A percentile compares a stretch with the other conserved stretches of the same genome.
Evolutionary conservation across 2,888 invertebrate genomes (phyloP).

Genomic region (Polia nebulosa): DNA sequence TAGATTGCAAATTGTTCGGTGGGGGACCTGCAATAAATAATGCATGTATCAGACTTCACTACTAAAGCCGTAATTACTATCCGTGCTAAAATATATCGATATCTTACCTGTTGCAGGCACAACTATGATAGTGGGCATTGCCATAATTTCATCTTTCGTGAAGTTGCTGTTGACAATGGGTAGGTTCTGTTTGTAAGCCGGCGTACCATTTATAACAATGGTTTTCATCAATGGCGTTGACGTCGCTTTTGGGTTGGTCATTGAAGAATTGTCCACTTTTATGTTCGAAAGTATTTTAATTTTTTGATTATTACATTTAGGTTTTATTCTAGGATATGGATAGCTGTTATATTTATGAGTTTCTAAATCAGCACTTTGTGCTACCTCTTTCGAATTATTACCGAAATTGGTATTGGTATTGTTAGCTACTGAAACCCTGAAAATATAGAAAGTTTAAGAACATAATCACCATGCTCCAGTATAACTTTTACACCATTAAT

Average conservation of each 20-base stretch:
- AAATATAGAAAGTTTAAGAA: conserved; percentile 48
- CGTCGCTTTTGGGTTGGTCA: conserved; percentile 69
- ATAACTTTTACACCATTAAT: background rate
- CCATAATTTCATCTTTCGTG: conserved; percentile 88
- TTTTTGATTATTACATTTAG: conserved; percentile 77
- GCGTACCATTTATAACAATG: conserved; percentile 84
- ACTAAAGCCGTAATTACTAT: background rate
- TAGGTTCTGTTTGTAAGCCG: conserved; percentile 77
- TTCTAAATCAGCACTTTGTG: conserved; percentile 58
- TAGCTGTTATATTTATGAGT: conserved; percentile 57
- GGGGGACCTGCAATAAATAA: conserved; percentile 70
- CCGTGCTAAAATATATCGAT: background rate
- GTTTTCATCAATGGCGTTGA: conserved; percentile 84
- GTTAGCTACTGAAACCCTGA: conserved; percentile 70
- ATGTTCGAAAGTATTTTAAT: conserved; percentile 86
- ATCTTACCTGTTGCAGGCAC: conserved; percentile 83
- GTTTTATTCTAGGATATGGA: conserved; percentile 60
- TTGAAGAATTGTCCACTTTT: conserved; percentile 78
- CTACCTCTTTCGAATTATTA: conserved; percentile 46
- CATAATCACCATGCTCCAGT: conserved; percentile 1
- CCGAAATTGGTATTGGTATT: conserved; percentile 60
- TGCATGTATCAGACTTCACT: conserved; percentile 1
- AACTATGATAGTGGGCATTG: conserved; percentile 89
- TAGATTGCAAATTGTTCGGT: conserved; percentile 62
- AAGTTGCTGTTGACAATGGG: conserved; percentile 68